Conservation (phyloP, 2,113 vertebrate genomes). For the Perognathus longimembris region DNA sequence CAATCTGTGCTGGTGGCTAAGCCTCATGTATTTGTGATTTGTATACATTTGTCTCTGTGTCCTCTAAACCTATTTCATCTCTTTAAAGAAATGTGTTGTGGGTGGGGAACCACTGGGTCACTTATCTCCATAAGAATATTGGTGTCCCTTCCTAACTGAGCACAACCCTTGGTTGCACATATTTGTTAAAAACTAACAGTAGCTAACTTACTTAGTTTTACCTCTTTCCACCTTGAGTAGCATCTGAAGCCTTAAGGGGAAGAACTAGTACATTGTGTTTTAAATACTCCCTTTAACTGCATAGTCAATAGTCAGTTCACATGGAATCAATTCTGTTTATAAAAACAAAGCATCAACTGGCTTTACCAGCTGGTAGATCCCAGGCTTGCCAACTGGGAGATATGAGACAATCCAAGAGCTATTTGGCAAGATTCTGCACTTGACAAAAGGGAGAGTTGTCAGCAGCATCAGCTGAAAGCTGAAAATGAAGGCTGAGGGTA, state of each 20-base stretch:
- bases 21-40: background rate
- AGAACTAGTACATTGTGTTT: constrained; percentile 41
- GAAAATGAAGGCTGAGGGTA: constrained; percentile 66
- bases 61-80: background rate
- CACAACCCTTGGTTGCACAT: background rate
- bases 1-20: background rate
- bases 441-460: constrained; percentile 45
- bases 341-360: constrained; percentile 53
- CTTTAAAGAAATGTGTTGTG: background rate
- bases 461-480: constrained; percentile 48
- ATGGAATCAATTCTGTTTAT: constrained; percentile 38
- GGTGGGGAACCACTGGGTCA: background rate
- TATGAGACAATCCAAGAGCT: constrained; percentile 38
- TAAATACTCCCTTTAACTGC: constrained; percentile 38
- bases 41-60: background rate
- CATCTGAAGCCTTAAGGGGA: background rate
- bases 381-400: constrained; percentile 32
- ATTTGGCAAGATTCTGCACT: constrained; percentile 50
- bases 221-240: background rate
- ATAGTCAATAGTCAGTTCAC: constrained; percentile 45
- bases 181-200: background rate
- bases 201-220: background rate
- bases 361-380: constrained; percentile 39
- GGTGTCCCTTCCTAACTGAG: background rate
- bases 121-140: background rate